Evolutionary conservation across 2,797 vertebrate species (phyloP), one percentile per base, ranked within the genome.

Genomic region (Notamacropus eugenii): DNA sequence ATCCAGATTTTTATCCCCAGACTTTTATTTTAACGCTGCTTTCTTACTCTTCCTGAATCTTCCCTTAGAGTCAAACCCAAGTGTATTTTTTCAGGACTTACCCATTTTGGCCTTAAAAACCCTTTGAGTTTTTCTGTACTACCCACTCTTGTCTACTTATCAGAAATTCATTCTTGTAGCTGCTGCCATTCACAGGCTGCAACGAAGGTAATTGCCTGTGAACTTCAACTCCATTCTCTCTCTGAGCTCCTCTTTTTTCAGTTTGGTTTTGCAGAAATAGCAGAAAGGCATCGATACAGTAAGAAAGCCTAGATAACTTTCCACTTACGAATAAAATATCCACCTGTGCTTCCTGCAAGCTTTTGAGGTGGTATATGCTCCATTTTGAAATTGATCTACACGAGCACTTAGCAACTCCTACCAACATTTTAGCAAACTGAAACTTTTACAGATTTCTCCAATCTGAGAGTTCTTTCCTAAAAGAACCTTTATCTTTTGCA

Each of bases 401-500:
- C 22, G 91, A 90, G 52, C 62, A 87, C 46, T 93, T 91, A 91
- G 28, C 91, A 90, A 59, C 92, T 13, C 46, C 14, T 96, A 67
- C 56, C 55, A 95, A 0, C 67, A 95, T 90, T 90, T 93, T 55
- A 93, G 87, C 16, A 91, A 87, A 9, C 22, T 27, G 40, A 50
- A 87, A 29, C 57, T 96, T 96, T 93, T 92, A 8, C 57, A 87
- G 1, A 34, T 40, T 58, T 2, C 54, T 57, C 94, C 62, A 94
- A 12, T 58, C 94, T 29, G 57, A 92, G n/a, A 95, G 14, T 87
- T 58, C 2, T 92, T 96, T 97, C 92, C 27, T 87, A 95, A 92
- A 92, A 91, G 93, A 93, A 46, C 52, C 22, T 92, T 10, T 67
- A 92, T 50, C 93, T 93, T 93, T 97, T 87, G 92, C 46, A 67